A percentile compares a stretch with the other conserved stretches of the same genome.
phyloP scores from a whole-genome alignment of 1,140 invertebrate species.

The Rhyzopertha dominica region DNA sequence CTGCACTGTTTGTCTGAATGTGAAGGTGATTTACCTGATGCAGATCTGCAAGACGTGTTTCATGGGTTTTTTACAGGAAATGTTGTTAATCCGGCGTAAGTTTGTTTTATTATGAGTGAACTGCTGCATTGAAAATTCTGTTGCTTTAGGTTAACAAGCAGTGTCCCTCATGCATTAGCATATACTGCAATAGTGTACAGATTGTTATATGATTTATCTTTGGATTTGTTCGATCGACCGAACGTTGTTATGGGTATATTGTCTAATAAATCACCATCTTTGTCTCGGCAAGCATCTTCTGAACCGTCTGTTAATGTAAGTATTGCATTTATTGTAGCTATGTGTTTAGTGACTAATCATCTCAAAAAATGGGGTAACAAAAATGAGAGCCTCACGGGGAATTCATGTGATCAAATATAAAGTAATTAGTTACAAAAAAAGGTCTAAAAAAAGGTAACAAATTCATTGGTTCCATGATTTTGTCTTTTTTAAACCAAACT shows the following conservation, averaged over 20 bases:
- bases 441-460: too few species aligned
- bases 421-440: too few species aligned
- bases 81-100: slow-evolving; percentile 56
- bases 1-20: slow-evolving; percentile 43
- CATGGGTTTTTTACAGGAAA: slow-evolving; percentile 70
- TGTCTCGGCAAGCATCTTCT: slow-evolving; percentile 37
- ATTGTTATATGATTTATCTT: slow-evolving; percentile 83
- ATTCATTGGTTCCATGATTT: too few species aligned
- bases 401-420: too few species aligned
- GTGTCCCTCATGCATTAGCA: slow-evolving; percentile 62
- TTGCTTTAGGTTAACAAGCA: slow-evolving; percentile 52
- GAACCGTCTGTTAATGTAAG: slow-evolving; percentile 30
- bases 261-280: slow-evolving; percentile 58
- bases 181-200: slow-evolving; percentile 77
- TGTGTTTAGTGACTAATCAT: too few species aligned
- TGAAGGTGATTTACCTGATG: slow-evolving; percentile 47
- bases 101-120: slow-evolving; percentile 12
- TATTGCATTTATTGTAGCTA: too few species aligned
- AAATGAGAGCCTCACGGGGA: too few species aligned
- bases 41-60: slow-evolving; percentile 52
- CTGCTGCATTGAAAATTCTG: slow-evolving; percentile 2
- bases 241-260: slow-evolving; percentile 58
- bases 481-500: too few species aligned
- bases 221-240: slow-evolving; percentile 86
- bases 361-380: too few species aligned